Conservation (phyloP, 2,888 invertebrate species). For the Pecten maximus region DNA sequence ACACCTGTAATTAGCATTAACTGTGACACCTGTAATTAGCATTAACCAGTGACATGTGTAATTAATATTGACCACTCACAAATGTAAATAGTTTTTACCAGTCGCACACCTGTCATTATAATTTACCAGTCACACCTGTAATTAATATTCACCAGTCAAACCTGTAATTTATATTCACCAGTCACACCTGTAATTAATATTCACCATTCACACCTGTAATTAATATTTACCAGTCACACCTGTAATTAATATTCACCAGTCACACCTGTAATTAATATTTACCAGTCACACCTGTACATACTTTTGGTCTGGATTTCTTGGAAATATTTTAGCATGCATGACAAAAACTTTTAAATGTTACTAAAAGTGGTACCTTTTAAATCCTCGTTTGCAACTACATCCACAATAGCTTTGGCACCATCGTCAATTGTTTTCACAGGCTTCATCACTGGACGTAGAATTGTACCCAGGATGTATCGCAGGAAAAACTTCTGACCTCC, state of each 20-base stretch:
- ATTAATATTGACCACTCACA: too few relatives aligned
- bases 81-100: too few relatives aligned
- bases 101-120: constrained; percentile 31
- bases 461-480: constrained; percentile 63
- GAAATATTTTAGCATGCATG: background rate
- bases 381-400: constrained; percentile 69
- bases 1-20: constrained; percentile 59
- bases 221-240: constrained; percentile 72
- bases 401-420: constrained; percentile 66
- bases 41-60: too few relatives aligned
- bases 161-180: too few relatives aligned
- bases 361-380: constrained; percentile 65
- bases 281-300: background rate
- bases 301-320: background rate
- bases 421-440: constrained; percentile 68
- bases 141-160: background rate
- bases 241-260: constrained; percentile 47
- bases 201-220: constrained; percentile 70
- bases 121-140: constrained; percentile 74
- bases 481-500: constrained; percentile 65
- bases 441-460: constrained; percentile 65
- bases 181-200: constrained; percentile 55
- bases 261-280: too few relatives aligned
- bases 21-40: too few relatives aligned
- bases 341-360: background rate